Percentiles rank a stretch among this genome's conserved stretches.
Evolutionary conservation across 1,140 invertebrate genomes (phyloP).

Genomic region (Drosophila pachea): DNA sequence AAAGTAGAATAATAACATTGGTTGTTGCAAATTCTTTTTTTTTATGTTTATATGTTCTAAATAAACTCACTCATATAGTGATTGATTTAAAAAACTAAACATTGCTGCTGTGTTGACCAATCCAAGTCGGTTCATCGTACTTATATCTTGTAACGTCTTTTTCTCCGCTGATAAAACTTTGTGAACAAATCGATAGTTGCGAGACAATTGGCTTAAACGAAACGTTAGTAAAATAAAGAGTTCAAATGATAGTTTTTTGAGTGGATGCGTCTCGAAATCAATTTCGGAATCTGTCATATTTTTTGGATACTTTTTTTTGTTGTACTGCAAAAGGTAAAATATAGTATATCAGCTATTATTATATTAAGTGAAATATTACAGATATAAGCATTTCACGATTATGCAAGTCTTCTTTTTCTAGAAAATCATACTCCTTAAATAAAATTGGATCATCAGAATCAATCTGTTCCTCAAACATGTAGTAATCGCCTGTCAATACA

Average conservation of each 20-base stretch:
- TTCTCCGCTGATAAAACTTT: constrained; percentile 62
- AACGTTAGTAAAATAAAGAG: constrained; percentile 49
- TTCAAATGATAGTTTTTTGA: constrained; percentile 47
- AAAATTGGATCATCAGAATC: constrained; percentile 49
- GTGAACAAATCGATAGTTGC: constrained; percentile 64
- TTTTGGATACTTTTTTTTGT: constrained; percentile 4
- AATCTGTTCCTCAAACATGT: constrained; percentile 58
- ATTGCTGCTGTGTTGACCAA: constrained; percentile 67
- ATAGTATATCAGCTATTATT: no score
- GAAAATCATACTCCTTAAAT: constrained; percentile 58
- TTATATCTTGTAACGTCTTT: constrained; percentile 65
- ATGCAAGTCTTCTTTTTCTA: constrained; percentile 51
- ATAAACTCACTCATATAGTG: constrained; percentile 50
- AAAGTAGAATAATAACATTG: neutral
- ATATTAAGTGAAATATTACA: constrained; percentile 21
- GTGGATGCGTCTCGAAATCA: constrained; percentile 50
- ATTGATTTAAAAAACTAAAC: constrained; percentile 64
- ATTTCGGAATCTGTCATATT: constrained; percentile 46
- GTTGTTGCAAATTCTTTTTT: neutral
- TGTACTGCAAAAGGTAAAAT: constrained; percentile 25
- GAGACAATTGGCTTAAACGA: constrained; percentile 52
- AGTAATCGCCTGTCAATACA: constrained; percentile 58
- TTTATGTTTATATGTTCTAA: neutral
- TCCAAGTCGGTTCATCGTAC: constrained; percentile 56
- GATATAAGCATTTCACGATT: constrained; percentile 33